phyloP scores from a whole-genome alignment of 2,113 vertebrate genomes.

The Nematolebias whitei region DNA sequence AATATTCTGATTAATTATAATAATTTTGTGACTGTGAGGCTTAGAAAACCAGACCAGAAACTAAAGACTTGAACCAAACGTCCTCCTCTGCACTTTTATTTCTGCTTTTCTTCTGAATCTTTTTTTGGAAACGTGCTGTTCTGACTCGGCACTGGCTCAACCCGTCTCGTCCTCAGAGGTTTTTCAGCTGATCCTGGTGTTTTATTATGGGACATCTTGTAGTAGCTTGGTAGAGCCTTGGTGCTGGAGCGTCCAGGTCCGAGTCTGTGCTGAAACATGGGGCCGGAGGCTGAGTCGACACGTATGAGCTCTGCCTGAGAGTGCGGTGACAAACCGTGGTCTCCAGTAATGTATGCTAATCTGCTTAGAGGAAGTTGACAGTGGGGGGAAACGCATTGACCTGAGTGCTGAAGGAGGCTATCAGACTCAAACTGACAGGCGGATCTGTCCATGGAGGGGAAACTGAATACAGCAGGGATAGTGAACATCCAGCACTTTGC shows the following conservation, averaged over 20 bases:
- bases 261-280: slow-evolving; percentile 71
- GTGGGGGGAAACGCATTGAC: slow-evolving; percentile 40
- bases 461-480: slow-evolving; percentile 56
- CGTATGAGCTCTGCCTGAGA: slow-evolving; percentile 37
- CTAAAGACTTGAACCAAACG: not conserved
- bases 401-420: slow-evolving; percentile 37
- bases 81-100: not conserved
- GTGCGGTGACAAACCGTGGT: slow-evolving; percentile 66
- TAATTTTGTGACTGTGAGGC: too few species aligned
- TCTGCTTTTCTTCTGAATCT: not conserved
- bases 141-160: slow-evolving; percentile 16
- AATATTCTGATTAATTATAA: too few species aligned
- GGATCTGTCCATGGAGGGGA: slow-evolving; percentile 47
- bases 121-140: slow-evolving; percentile 7
- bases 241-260: slow-evolving; percentile 46
- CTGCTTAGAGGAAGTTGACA: slow-evolving; percentile 70
- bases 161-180: slow-evolving; percentile 45
- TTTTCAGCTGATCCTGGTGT: slow-evolving; percentile 48
- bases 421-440: too few species aligned
- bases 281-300: slow-evolving; percentile 67
- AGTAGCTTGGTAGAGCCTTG: slow-evolving; percentile 41
- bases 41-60: not conserved
- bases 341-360: slow-evolving; percentile 42
- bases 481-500: slow-evolving; percentile 21
- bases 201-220: slow-evolving; percentile 39